These are phyloP conservation scores for Camptogramma bilineatum DNA, from an alignment of 2,888 invertebrate species.

Conservation along the genomic window DNA sequence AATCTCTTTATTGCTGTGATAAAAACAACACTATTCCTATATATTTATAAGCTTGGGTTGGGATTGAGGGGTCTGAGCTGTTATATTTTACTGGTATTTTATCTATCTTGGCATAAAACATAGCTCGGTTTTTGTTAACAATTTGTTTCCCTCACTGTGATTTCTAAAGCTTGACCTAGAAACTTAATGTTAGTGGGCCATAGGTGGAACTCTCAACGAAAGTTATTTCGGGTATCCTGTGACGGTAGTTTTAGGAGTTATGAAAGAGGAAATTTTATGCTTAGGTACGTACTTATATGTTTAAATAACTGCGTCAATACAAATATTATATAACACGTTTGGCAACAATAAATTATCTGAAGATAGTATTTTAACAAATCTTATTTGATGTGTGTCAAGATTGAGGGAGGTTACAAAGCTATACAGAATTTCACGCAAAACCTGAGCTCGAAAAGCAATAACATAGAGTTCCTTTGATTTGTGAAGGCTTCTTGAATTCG, in stretches of 20 bases:
- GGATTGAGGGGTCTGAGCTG: too few species aligned
- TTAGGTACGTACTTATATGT: too few species aligned
- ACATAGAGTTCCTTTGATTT: conserved; percentile 12
- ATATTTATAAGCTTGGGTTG: too few species aligned
- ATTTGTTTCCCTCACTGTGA: background rate
- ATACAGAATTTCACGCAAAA: background rate
- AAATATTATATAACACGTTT: background rate
- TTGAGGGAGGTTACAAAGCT: background rate
- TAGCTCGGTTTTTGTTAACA: too few species aligned
- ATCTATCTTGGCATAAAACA: too few species aligned
- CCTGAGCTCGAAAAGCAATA: conserved; percentile 2
- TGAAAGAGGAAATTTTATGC: too few species aligned
- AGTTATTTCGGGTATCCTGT: background rate
- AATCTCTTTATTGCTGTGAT: too few species aligned
- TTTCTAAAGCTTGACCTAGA: background rate
- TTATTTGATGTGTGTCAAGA: background rate
- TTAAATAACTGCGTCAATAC: too few species aligned
- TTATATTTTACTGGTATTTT: too few species aligned
- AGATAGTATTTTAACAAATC: background rate
- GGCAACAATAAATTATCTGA: background rate
- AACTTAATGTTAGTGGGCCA: background rate
- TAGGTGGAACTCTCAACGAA: background rate
- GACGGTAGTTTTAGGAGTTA: background rate
- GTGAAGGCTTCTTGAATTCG: conserved; percentile 1
- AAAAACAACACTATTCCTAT: too few species aligned